Evolutionary conservation across 2,113 vertebrate genomes (phyloP).

Genomic region (Paratilapia polleni): DNA sequence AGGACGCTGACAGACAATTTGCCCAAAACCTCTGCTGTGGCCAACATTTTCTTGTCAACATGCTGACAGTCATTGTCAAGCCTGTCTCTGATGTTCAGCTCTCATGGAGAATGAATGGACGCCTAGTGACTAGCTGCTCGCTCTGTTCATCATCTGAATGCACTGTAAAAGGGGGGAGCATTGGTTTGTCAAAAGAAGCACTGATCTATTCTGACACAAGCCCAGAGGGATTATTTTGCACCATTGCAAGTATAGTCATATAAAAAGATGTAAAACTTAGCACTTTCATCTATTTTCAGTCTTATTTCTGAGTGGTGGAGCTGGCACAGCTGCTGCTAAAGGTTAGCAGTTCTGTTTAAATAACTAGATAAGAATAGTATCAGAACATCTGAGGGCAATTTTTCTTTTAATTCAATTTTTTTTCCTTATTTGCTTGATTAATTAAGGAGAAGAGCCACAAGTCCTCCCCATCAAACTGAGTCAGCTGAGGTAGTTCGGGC

Average conservation of each 20-base stretch:
- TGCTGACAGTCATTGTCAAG: slow-evolving; percentile 32
- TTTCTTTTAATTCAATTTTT: slow-evolving; percentile 8
- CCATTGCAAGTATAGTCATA: slow-evolving; percentile 10
- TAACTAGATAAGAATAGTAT: slow-evolving; percentile 44
- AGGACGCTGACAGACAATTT: slow-evolving; percentile 43
- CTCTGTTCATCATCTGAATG: slow-evolving; percentile 42
- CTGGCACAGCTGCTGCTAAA: slow-evolving; percentile 4
- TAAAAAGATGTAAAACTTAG: slow-evolving; percentile 1
- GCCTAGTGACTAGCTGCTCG: slow-evolving; percentile 42
- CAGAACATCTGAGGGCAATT: slow-evolving; percentile 2
- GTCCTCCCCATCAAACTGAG: background rate
- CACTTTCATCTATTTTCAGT: slow-evolving; percentile 50
- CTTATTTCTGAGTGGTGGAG: background rate
- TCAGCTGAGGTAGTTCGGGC: background rate
- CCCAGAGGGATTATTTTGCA: slow-evolving; percentile 39
- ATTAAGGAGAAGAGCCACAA: background rate
- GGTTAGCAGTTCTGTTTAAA: slow-evolving; percentile 21
- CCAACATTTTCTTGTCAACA: slow-evolving; percentile 32
- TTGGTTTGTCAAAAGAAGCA: slow-evolving; percentile 46
- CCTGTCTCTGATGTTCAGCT: slow-evolving; percentile 44
- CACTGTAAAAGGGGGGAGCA: background rate
- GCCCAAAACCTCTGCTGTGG: slow-evolving; percentile 10
- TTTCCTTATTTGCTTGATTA: background rate
- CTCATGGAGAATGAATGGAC: slow-evolving; percentile 35
- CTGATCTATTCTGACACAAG: slow-evolving; percentile 52